Percentiles rank a stretch among this genome's conserved stretches.
phyloP scores from a whole-genome alignment of 2,797 vertebrate species.

The Ctenosaura bakeri region DNA sequence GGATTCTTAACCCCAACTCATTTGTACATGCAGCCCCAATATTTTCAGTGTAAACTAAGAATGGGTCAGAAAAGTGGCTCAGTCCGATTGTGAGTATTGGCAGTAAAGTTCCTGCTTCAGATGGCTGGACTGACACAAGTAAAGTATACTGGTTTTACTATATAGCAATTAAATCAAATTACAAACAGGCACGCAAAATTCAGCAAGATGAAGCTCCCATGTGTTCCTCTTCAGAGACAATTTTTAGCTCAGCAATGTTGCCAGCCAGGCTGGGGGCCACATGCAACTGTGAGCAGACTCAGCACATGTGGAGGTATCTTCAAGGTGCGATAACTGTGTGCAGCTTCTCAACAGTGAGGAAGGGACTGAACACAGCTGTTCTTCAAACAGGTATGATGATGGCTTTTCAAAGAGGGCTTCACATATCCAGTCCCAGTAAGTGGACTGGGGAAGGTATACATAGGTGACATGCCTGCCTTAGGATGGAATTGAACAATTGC shows the following conservation, averaged over 20 bases:
- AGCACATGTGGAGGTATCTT: background rate
- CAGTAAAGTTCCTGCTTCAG: background rate
- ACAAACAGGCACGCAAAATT: background rate
- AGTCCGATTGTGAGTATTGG: background rate
- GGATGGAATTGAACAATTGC: background rate
- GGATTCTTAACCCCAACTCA: background rate
- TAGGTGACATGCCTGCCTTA: background rate
- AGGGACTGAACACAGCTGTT: background rate
- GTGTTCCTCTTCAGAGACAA: background rate
- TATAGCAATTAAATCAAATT: background rate
- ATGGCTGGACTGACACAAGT: background rate
- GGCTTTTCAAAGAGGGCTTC: background rate
- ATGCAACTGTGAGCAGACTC: background rate
- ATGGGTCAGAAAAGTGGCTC: background rate
- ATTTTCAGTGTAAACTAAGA: background rate
- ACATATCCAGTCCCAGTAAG: background rate
- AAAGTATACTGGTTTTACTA: background rate
- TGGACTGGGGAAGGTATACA: background rate
- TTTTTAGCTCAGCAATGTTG: background rate
- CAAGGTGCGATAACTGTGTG: background rate
- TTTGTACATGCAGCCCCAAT: background rate
- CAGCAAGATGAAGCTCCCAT: background rate
- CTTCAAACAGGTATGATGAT: background rate
- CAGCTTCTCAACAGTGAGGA: background rate
- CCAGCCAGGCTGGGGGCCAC: too few species aligned